A percentile compares a stretch with the other conserved stretches of the same genome.
Conservation (phyloP, 2,113 vertebrate genomes). For the Cyrtonyx montezumae region DNA sequence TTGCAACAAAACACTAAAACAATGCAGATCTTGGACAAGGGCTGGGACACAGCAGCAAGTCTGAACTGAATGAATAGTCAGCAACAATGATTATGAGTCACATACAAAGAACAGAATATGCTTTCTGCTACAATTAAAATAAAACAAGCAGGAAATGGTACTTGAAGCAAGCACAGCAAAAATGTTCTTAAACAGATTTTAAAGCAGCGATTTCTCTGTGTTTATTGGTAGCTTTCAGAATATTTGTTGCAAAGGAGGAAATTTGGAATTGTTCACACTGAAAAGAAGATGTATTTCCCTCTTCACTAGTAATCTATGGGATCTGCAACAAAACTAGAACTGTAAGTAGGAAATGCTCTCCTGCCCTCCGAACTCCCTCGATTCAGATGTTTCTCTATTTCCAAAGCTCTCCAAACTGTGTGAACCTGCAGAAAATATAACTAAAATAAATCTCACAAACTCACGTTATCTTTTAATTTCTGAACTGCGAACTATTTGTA, state of each 20-base stretch:
- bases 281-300: neutral
- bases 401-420: neutral
- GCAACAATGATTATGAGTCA: constrained; percentile 65
- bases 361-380: neutral
- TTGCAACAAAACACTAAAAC: constrained; percentile 57
- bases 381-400: constrained; percentile 22
- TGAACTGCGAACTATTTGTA: constrained; percentile 6
- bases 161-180: constrained; percentile 23
- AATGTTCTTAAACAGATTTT: constrained; percentile 20
- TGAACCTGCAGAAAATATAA: neutral
- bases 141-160: constrained; percentile 71
- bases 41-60: constrained; percentile 42
- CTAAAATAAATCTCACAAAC: constrained; percentile 2
- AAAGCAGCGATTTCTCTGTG: neutral
- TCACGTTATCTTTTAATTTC: constrained; percentile 18
- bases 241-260: neutral
- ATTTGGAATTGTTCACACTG: neutral
- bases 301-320: neutral
- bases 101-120: constrained; percentile 56
- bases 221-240: neutral
- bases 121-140: constrained; percentile 66
- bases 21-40: constrained; percentile 50
- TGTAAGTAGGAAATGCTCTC: neutral
- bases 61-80: constrained; percentile 56
- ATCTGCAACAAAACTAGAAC: neutral